phyloP scores from a whole-genome alignment of 2,888 invertebrate genomes.

The Punctoribates punctum region DNA sequence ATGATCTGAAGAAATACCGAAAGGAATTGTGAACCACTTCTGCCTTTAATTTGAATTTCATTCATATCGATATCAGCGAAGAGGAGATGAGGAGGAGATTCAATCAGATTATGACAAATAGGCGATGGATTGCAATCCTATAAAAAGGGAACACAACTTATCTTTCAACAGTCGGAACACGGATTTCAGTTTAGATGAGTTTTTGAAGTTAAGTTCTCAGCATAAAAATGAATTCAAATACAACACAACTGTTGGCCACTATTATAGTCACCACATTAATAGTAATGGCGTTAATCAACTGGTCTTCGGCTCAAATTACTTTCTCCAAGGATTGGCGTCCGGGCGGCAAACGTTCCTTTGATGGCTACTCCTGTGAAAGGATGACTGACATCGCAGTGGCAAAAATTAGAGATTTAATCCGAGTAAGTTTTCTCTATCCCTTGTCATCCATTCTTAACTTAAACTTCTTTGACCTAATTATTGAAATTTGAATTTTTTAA shows the following conservation, averaged over 20 bases:
- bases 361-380: not conserved
- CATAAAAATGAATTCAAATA: not conserved
- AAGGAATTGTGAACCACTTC: too few relatives aligned
- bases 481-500: too few relatives aligned
- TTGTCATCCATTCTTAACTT: not conserved
- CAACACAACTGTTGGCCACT: not conserved
- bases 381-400: slow-evolving; percentile 1
- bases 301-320: slow-evolving; percentile 39
- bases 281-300: not conserved
- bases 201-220: not conserved
- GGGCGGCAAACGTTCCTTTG: slow-evolving; percentile 38
- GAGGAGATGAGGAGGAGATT: slow-evolving; percentile 11
- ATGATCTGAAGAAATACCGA: too few relatives aligned
- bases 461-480: too few relatives aligned
- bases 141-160: not conserved
- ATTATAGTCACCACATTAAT: not conserved
- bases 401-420: not conserved
- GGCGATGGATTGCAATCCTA: not conserved
- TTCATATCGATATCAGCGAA: not conserved
- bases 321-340: slow-evolving; percentile 43
- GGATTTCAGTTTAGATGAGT: not conserved
- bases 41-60: too few relatives aligned
- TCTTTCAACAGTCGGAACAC: not conserved
- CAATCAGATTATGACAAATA: not conserved
- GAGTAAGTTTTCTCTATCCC: not conserved